A percentile compares a stretch with the other conserved stretches of the same genome.
Evolutionary conservation across 1,140 invertebrate species (phyloP).

Genomic region (Phymorhynchus buccinoides): DNA sequence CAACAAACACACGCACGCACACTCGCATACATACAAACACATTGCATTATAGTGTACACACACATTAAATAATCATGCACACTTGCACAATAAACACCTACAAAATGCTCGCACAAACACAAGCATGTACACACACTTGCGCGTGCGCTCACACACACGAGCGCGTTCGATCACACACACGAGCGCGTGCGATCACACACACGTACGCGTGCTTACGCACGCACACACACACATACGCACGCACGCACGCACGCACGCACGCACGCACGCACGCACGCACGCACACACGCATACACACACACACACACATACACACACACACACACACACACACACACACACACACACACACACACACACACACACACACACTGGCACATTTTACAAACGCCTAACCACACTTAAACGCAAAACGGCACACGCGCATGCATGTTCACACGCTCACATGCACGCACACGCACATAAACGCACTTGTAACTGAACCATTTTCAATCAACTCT

Average conservation of each 20-base stretch:
- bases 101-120: not conserved
- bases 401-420: not conserved
- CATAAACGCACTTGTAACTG: too few species aligned
- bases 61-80: too few species aligned
- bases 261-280: not conserved
- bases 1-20: not conserved
- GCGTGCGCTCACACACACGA: not conserved
- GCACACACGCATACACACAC: not conserved
- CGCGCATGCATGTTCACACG: not conserved
- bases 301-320: not conserved
- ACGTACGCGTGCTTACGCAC: too few species aligned
- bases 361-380: not conserved
- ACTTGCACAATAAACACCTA: not conserved
- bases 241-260: not conserved
- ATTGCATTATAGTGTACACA: too few species aligned
- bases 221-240: too few species aligned
- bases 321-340: too few species aligned
- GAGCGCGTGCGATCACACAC: too few species aligned
- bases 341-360: too few species aligned
- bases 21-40: not conserved
- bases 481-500: too few species aligned
- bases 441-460: too few species aligned
- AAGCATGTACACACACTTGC: not conserved
- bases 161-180: too few species aligned
- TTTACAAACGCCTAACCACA: not conserved